Conservation (phyloP, 1,140 invertebrate genomes). For the Drosophila kikkawai region DNA sequence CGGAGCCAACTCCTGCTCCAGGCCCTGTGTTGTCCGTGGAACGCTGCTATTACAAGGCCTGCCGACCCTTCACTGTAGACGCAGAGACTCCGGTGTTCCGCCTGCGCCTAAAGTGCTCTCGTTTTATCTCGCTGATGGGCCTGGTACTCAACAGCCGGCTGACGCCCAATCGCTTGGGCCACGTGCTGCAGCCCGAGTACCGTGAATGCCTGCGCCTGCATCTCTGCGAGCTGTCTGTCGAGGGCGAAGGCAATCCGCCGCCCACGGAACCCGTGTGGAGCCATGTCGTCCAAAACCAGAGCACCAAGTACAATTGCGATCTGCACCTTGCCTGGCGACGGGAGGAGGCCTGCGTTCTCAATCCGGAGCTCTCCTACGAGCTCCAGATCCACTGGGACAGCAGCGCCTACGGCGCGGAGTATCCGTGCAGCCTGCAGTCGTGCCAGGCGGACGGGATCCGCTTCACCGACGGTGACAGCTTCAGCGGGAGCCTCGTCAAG, state of each 20-base stretch:
- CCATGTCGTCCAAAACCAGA: constrained; percentile 60
- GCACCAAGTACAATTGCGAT: constrained; percentile 83
- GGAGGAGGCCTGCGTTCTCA: constrained; percentile 66
- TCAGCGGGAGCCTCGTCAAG: constrained; percentile 77
- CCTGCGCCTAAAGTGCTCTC: constrained; percentile 58
- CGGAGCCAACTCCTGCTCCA: background rate
- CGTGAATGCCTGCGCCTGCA: constrained; percentile 71
- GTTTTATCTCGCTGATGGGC: constrained; percentile 77
- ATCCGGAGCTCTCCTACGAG: constrained; percentile 73
- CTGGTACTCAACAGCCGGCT: constrained; percentile 76
- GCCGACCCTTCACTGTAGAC: constrained; percentile 75
- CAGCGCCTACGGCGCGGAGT: constrained; percentile 72
- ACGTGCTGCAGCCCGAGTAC: constrained; percentile 60
- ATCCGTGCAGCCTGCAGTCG: constrained; percentile 80
- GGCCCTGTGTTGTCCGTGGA: constrained; percentile 55
- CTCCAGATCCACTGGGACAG: constrained; percentile 69
- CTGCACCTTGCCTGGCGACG: constrained; percentile 68
- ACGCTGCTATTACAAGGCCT: constrained; percentile 81
- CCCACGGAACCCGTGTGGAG: constrained; percentile 57
- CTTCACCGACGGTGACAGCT: constrained; percentile 67
- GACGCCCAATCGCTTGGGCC: constrained; percentile 54
- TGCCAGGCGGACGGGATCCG: constrained; percentile 65
- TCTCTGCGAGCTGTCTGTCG: constrained; percentile 45
- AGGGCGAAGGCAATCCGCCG: constrained; percentile 15
- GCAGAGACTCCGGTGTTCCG: constrained; percentile 58